Evolutionary conservation across 2,888 invertebrate genomes (phyloP).

Genomic region (Temnothorax ravouxi): DNA sequence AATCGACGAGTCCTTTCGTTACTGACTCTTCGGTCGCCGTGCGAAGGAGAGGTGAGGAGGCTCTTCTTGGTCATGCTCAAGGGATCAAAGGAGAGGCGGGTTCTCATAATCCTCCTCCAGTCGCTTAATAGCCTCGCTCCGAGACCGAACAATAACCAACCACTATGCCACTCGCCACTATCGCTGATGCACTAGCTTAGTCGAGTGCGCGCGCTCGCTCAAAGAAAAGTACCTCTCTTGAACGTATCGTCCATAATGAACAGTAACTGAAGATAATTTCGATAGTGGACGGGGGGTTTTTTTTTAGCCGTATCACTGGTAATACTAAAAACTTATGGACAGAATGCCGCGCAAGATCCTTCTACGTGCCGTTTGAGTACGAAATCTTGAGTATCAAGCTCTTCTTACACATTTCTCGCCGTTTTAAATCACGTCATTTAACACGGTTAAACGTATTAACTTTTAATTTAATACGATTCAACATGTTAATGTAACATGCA

Average conservation of each 20-base stretch:
- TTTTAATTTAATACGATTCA: no score
- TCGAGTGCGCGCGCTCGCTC: slow-evolving; percentile 43
- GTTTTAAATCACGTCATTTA: no score
- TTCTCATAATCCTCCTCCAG: slow-evolving; percentile 72
- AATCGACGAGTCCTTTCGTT: slow-evolving; percentile 69
- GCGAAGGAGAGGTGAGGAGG: slow-evolving; percentile 65
- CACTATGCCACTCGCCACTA: slow-evolving; percentile 54
- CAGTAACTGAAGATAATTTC: slow-evolving; percentile 20
- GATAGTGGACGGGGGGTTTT: slow-evolving; percentile 24
- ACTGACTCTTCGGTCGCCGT: slow-evolving; percentile 63
- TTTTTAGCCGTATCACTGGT: background rate
- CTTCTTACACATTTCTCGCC: no score
- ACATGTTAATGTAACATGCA: no score
- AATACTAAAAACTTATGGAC: background rate
- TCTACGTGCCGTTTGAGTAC: background rate
- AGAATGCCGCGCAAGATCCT: background rate
- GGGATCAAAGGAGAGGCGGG: slow-evolving; percentile 71
- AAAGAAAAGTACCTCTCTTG: slow-evolving; percentile 38
- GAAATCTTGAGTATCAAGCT: background rate
- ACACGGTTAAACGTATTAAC: no score
- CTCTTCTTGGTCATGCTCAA: slow-evolving; percentile 71
- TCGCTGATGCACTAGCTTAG: slow-evolving; percentile 48
- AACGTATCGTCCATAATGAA: slow-evolving; percentile 28
- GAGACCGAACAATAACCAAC: slow-evolving; percentile 72
- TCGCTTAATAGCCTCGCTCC: slow-evolving; percentile 71